Base-by-base conservation (phyloP, 2,888 invertebrate species). In the Tuberolachnus salignus region DNA sequence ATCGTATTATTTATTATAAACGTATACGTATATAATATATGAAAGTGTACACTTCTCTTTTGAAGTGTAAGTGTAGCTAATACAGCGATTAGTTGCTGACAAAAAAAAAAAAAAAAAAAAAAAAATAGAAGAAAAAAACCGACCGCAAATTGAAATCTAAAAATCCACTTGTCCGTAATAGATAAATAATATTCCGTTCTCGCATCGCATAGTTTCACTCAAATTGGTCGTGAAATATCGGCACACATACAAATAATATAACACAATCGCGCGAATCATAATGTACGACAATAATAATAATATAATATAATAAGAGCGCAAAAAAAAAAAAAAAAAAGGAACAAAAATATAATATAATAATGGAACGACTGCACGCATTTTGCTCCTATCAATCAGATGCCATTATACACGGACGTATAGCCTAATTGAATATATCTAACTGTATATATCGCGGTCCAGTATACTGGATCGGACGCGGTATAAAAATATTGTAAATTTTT, bases 341-440 rank as follows among this genome's bases (percentile, higher is more conserved):
- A n/a, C n/a, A n/a, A n/a, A 55, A 75, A 72, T 16, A 55, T 55
- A 44, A 42, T 21, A 73, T 44, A 75, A 73, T 67, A 59, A 69
- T 69, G 69, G 78, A 78, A 78, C 57, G 44, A 55, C 6, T 34
- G 34, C 78, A n/a, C 69, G 59, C 69, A 10, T 78, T 49, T 78
- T 61, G 10, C 21, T 78, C 61, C 57, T 61, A 69, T 78, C 78
- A 78, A 78, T 51, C 78, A 61, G 67, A 69, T 34, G 21, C n/a
- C 59, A 78, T 78, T 78, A 78, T 69, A 78, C 59, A 78, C 78
- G 78, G 59, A 26, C 51, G 49, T 59, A 61, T 61, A 59, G 59
- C 46, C 57, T 78, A 78, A 78, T 78, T 78, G 78, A 78, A 78
- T 69, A 78, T 69, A 78, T 61, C 78, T 78, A 78, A 78, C 78